Base-by-base conservation (phyloP, 2,888 invertebrate species). In the Romanomermis culicivorax region DNA sequence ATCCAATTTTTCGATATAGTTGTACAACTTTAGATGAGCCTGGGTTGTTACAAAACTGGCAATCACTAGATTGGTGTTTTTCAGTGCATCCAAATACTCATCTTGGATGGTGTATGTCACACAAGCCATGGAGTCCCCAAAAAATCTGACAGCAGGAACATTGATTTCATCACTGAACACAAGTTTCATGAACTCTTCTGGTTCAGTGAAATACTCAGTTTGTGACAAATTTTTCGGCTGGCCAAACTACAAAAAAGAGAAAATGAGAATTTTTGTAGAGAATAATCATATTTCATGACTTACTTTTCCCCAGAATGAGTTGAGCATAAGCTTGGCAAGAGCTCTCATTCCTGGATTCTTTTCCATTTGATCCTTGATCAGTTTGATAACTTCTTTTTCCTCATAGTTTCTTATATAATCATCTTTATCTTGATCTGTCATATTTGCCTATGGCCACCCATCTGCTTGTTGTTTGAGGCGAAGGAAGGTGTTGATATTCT, bases 401-500 rank as follows among this genome's bases (percentile, higher is more conserved):
- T 45, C 24, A 7, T 23, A 45, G 17, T 36, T 45, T 23, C 47
- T 20, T 11, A 29, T 14, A 27, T n/a, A 29, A 14, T 49, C 7
- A 7, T 25, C 29, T 27, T 29, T 49, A 27, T 23, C 14, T 29
- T 25, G 11, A 25, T 49, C 50, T 3, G 23, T 27, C 11, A 14
- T 49, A 27, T 29, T 25, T 20, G 36, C 11, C 26, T 25, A 25
- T 14, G 50, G 50, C 27, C 29, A 49, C 11, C 50, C 50, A 20
- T 49, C 50, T 1, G 62, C 57, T 58, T 65, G 64, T 43, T 61
- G 60, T 56, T 64, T 65, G 23, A 63, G 50, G 42, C 61, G 61
- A 2, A 64, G 53, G 52, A 63, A 65, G 1, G 56, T 58, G 43
- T 61, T 61, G 1, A 64, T 60, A 52, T 64, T 63, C 3, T 56